phyloP scores from a whole-genome alignment of 2,888 invertebrate species.

The Lagria hirta region DNA sequence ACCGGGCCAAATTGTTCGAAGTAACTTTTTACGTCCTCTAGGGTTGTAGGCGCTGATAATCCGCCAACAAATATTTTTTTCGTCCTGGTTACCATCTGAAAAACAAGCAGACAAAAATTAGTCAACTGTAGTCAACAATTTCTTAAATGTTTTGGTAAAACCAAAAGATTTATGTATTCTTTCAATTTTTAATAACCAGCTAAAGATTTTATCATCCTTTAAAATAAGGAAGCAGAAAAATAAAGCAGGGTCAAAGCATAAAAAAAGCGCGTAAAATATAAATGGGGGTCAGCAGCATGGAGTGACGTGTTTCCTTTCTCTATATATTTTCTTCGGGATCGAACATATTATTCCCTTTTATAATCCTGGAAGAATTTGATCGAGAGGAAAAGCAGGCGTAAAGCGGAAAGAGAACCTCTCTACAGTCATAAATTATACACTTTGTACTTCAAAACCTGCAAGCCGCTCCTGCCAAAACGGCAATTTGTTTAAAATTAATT shows the following conservation, averaged over 20 bases:
- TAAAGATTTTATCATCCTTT: not conserved
- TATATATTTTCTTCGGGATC: slow-evolving; percentile 8
- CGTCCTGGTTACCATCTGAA: slow-evolving; percentile 99
- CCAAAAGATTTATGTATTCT: too few species aligned
- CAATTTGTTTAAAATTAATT: slow-evolving; percentile 49
- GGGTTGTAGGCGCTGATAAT: slow-evolving; percentile 97
- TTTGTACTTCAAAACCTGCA: slow-evolving; percentile 40
- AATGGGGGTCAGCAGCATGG: slow-evolving; percentile 14
- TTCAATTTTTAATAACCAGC: not conserved
- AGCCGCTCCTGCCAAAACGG: slow-evolving; percentile 42
- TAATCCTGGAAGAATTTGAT: slow-evolving; percentile 34
- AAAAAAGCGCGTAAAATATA: slow-evolving; percentile 6
- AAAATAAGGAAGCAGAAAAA: not conserved
- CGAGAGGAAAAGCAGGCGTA: slow-evolving; percentile 28
- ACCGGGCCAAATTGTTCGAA: slow-evolving; percentile 99
- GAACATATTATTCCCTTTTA: slow-evolving; percentile 23
- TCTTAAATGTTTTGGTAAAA: not conserved
- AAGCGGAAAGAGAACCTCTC: slow-evolving; percentile 33
- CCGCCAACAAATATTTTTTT: slow-evolving; percentile 99
- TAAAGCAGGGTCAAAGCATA: slow-evolving; percentile 4
- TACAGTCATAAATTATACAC: slow-evolving; percentile 45
- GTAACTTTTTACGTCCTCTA: slow-evolving; percentile 99
- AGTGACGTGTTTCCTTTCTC: slow-evolving; percentile 29
- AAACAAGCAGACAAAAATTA: slow-evolving; percentile 34
- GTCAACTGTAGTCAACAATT: not conserved